These are phyloP conservation scores for Gibbula magus DNA, from an alignment of 2,888 invertebrate species.

Conservation along the genomic window DNA sequence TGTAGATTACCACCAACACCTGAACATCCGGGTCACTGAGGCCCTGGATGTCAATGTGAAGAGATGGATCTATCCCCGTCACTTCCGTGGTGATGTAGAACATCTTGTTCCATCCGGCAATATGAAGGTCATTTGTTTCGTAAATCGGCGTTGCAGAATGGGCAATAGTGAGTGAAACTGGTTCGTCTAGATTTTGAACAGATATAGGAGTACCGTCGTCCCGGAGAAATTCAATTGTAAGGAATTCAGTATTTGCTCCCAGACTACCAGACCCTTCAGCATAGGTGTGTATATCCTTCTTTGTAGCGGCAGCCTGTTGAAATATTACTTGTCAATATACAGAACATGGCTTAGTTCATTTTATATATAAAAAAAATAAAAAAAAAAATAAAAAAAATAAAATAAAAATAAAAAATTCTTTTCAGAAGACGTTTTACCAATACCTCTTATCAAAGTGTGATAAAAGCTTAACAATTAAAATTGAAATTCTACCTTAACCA, in stretches of 20 bases:
- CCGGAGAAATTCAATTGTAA: slow-evolving; percentile 41
- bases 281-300: slow-evolving; percentile 20
- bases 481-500: no score
- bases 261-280: slow-evolving; percentile 26
- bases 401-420: no score
- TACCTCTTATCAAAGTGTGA: no score
- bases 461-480: no score
- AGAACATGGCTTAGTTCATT: no score
- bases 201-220: slow-evolving; percentile 27
- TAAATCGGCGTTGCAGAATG: slow-evolving; percentile 22
- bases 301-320: background rate
- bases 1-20: slow-evolving; percentile 27
- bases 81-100: slow-evolving; percentile 21
- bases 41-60: background rate
- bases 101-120: slow-evolving; percentile 35
- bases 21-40: background rate
- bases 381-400: no score
- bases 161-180: slow-evolving; percentile 58
- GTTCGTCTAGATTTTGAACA: slow-evolving; percentile 33
- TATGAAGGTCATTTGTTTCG: slow-evolving; percentile 34
- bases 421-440: no score
- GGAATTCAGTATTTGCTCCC: slow-evolving; percentile 25
- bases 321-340: no score
- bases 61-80: background rate
- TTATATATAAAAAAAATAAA: no score